Evolutionary conservation across 2,113 vertebrate genomes (phyloP), one percentile per base, ranked within the genome.

Genomic region (Salvelinus sp.): DNA sequence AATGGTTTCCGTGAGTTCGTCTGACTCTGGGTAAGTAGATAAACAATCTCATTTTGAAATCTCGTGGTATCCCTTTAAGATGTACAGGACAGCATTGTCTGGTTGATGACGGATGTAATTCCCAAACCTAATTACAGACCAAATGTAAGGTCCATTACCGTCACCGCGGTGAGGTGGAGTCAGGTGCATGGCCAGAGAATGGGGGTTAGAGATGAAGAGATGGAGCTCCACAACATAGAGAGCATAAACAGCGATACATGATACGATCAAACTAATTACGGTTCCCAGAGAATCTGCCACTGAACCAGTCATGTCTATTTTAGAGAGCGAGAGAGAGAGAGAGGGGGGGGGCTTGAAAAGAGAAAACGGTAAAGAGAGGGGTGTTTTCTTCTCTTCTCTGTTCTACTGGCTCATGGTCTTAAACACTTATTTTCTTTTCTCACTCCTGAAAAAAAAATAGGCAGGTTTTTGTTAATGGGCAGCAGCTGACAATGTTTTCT

Each of bases 121-220:
- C 38, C 38, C 38, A 44, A 9, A 44, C 38, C 38, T 44, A 44
- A 44, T 44, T 44, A 12, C 9, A 44, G 38, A 44, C 38, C 38
- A 9, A 44, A 12, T 44, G 38, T 44, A 44, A 44, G 97, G 96
- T 98, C 97, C 97, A 98, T 98, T 99, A 98, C 95, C 95, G 95
- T 92, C 95, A 94, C 94, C 9, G 9, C 38, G 38, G 38, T 10
- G 38, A 44, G 38, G 38, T 12, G 38, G 38, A 44, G 38, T 44
- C 95, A 94, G 94, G 93, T 92, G 94, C 95, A 95, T 94, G 94
- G 96, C 94, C 67, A 69, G 48, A 64, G 30, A 63, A 14, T 14
- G 64, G 25, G 64, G 25, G 25, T 2, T 23, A 28, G 22, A 27
- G 66, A 85, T 58, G 71, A 57, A 65, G 74, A 2, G 13, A 12